These are phyloP conservation scores for Pantherophis vulpinus DNA, from an alignment of 2,797 vertebrate species.

Conservation along the genomic window DNA sequence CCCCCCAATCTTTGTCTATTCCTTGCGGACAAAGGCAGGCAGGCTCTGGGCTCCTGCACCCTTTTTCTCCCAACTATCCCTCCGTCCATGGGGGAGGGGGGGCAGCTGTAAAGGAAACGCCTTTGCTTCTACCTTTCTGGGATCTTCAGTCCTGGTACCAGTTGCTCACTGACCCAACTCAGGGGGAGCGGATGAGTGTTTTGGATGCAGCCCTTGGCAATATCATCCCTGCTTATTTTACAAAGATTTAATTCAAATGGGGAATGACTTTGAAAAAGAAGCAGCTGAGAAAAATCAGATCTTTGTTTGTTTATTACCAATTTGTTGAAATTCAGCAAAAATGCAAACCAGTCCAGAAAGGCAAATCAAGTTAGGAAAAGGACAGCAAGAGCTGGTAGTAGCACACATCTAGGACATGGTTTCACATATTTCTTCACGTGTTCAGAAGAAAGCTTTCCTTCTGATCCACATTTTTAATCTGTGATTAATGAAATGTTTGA, in stretches of 20 bases:
- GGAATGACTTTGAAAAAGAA: neutral
- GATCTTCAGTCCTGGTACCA: neutral
- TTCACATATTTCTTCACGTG: neutral
- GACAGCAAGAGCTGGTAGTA: neutral
- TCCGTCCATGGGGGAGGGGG: accelerated
- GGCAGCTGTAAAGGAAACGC: accelerated
- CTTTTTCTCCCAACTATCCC: accelerated
- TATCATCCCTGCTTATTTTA: neutral
- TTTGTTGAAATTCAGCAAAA: neutral
- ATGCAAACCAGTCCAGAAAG: neutral
- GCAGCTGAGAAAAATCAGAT: neutral
- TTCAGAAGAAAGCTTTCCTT: neutral
- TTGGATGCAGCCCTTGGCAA: neutral
- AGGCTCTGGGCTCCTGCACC: neutral
- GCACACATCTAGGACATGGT: neutral
- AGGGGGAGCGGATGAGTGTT: neutral
- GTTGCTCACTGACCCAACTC: neutral
- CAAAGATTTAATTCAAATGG: neutral
- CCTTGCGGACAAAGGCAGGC: accelerated
- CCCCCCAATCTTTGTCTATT: neutral
- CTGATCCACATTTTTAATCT: conserved; percentile 3
- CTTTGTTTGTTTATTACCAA: neutral
- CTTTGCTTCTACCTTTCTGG: too few species aligned
- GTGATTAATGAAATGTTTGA: conserved; percentile 20
- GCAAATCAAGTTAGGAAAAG: neutral